Conservation (phyloP, 2,113 vertebrate species). For the Eidolon helvum region DNA sequence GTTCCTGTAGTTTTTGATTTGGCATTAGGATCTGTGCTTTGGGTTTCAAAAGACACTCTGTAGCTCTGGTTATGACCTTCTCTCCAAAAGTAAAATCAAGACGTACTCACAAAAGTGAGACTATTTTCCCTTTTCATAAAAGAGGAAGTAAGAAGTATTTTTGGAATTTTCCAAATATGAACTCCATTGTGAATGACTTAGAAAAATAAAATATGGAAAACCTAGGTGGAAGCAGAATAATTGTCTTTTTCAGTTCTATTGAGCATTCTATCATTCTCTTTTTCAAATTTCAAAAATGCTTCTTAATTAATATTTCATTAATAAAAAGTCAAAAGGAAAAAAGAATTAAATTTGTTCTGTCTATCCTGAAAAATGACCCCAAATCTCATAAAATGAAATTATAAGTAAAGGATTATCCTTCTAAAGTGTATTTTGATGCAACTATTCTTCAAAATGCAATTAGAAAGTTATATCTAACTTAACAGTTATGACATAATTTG, state of each 20-base stretch:
- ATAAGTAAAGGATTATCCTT: neutral
- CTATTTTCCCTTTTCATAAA: neutral
- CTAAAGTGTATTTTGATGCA: constrained; percentile 35
- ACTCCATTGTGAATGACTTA: neutral
- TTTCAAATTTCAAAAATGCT: constrained; percentile 10
- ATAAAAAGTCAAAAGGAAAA: neutral
- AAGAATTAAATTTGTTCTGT: neutral
- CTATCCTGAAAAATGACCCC: constrained; percentile 19
- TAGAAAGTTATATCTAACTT: constrained; percentile 43
- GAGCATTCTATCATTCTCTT: neutral
- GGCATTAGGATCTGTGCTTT: neutral
- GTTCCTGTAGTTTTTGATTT: neutral
- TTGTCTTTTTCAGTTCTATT: neutral
- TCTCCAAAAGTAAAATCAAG: constrained; percentile 29
- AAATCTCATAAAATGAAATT: constrained; percentile 34
- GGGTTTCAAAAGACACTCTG: neutral
- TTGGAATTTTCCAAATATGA: neutral
- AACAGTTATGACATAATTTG: constrained; percentile 29
- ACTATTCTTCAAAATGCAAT: constrained; percentile 57
- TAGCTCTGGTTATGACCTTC: neutral
- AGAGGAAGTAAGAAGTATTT: neutral
- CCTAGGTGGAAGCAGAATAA: neutral
- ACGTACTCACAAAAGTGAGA: neutral
- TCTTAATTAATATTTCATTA: constrained; percentile 51
- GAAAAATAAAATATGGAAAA: constrained; percentile 25